Evolutionary conservation across 2,888 invertebrate genomes (phyloP), one percentile per base, ranked within the genome.

Genomic region (Oligia strigilis): DNA sequence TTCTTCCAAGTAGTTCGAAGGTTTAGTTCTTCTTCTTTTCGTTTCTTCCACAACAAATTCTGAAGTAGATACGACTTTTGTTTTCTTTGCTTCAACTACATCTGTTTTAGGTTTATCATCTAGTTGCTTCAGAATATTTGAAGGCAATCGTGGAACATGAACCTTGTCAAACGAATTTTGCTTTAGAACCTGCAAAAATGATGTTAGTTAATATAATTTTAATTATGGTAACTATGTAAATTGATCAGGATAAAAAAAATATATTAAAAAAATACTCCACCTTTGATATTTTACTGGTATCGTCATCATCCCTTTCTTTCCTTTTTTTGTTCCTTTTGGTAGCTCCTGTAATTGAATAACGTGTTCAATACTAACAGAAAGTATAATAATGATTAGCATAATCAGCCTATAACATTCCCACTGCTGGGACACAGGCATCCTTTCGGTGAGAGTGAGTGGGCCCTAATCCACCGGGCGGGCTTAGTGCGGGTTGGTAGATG

Each of bases 1-100:
- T 84, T 97, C 94, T 93, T 97, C 97, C 81, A 97, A 92, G 88
- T 95, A 97, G 77, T 93, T 92, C 11, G 97, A 97, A 4, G 97
- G 97, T 87, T 96, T 96, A 77, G 91, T 95, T 86, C 91, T 94
- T 64, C 92, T 92, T 81, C 87, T 92, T 77, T 84, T 93, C 2
- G 92, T 86, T 87, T 94, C 91, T 93, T 95, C 94, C 0, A 97
- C 95, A 66, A 89, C 52, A 85, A 97, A 97, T n/a, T 92, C 83
- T 36, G 95, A 92, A 40, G 97, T 97, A 5, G 97, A 92, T 84
- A 95, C 88, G 6, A 93, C 85, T 84, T 90, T 91, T 0, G 87
- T 58, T 82, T 92, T 93, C 82, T 92, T 93, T 60, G 80, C 74
- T 74, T 88, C 83, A 36, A 79, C 72, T 23, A 79, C 65, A 58